Base-by-base conservation (phyloP, 2,888 invertebrate species). In the Hylaea fasciaria region DNA sequence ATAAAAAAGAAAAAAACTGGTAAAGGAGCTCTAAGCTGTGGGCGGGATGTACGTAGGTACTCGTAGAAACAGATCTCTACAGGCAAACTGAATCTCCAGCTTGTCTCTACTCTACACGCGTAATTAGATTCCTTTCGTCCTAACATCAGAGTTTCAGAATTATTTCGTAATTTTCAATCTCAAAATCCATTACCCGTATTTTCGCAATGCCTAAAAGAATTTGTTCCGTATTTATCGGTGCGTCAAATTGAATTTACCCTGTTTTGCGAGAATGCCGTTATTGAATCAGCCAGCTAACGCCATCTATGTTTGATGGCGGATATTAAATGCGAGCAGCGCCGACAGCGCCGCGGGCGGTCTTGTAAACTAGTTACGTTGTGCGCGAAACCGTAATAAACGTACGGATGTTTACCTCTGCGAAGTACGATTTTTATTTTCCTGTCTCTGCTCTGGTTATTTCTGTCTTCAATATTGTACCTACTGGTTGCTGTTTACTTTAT, bases 291-390 rank as follows among this genome's bases (percentile, higher is more conserved):
- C 68, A 67, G 60, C 62, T 71, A 79, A 76, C 82, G 83, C 82
- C 85, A 85, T 85, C 86, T 86, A 72, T 78, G 71, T 72, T 73
- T 72, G 63, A 46, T n/a, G 57, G 41, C 62, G 77, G 79, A 79
- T 77, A 82, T 82, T 78, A 77, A 78, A 74, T 74, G 52, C 66
- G 67, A 52, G 69, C 69, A 53, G 71, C 68, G 55, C 71, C 35
- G 52, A 70, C 66, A 69, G 53, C 57, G 61, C 46, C 39, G 48
- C 57, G 28, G 28, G 62, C 57, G 58, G 48, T 48, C n/a, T 17
- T 12, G 44, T 61, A 55, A 60, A 64, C 66, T 67, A 73, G 57
- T 64, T 64, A 65, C 3, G 49, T 64, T 66, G 57, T 50, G 63
- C 60, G 68, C 62, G 59, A 69, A 72, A 68, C 56, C 22, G 28